These are phyloP conservation scores for Penaeus japonicus DNA, from an alignment of 1,140 invertebrate species.

Conservation along the genomic window DNA sequence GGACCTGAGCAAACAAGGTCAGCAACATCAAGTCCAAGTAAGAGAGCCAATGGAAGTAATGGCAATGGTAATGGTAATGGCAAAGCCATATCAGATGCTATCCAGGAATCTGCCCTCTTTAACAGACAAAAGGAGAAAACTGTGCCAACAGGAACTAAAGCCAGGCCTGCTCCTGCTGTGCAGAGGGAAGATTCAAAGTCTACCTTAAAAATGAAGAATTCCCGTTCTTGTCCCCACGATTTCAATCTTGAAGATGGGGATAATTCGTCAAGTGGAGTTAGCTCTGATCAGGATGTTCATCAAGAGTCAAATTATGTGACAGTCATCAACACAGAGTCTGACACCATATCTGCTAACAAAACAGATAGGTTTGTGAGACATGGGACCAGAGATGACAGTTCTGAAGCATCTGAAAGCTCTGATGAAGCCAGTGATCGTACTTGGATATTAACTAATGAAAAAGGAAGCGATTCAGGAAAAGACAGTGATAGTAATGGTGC, in stretches of 20 bases:
- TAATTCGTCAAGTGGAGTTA: slow-evolving; percentile 86
- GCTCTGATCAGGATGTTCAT: slow-evolving; percentile 81
- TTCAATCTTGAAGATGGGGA: slow-evolving; percentile 76
- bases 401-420: slow-evolving; percentile 62
- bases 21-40: slow-evolving; percentile 52
- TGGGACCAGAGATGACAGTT: slow-evolving; percentile 54
- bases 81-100: slow-evolving; percentile 51
- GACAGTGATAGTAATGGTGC: slow-evolving; percentile 50
- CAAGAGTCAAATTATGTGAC: slow-evolving; percentile 63
- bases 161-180: slow-evolving; percentile 4
- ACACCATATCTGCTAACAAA: slow-evolving; percentile 62
- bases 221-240: slow-evolving; percentile 84
- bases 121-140: slow-evolving; percentile 61
- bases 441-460: slow-evolving; percentile 61
- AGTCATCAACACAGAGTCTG: slow-evolving; percentile 60
- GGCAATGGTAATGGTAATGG: slow-evolving; percentile 45
- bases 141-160: slow-evolving; percentile 41
- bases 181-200: slow-evolving; percentile 44
- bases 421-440: slow-evolving; percentile 64
- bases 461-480: slow-evolving; percentile 55
- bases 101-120: slow-evolving; percentile 55
- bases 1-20: slow-evolving; percentile 48
- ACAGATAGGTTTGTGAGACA: slow-evolving; percentile 61
- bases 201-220: slow-evolving; percentile 77
- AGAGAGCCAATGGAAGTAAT: slow-evolving; percentile 24